phyloP scores from a whole-genome alignment of 2,888 invertebrate genomes.

The Odontocolon sp. region DNA sequence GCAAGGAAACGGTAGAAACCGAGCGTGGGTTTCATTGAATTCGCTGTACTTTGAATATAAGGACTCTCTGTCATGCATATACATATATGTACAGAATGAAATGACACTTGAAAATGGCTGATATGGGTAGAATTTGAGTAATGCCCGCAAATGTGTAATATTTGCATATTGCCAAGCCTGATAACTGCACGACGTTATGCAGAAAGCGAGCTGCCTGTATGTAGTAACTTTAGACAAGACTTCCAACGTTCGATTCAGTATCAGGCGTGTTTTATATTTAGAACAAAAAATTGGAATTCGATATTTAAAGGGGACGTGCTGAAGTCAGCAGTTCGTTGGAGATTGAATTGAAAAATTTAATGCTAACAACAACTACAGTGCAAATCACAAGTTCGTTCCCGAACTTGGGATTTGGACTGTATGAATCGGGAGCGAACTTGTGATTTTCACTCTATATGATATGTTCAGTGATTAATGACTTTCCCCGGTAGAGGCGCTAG shows the following conservation, averaged over 20 bases:
- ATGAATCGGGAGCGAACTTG: no score
- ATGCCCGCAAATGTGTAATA: not conserved
- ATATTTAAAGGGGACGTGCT: slow-evolving; percentile 34
- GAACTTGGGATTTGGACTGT: no score
- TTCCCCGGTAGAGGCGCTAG: no score
- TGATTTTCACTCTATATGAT: no score
- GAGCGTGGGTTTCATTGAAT: slow-evolving; percentile 26
- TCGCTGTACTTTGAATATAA: slow-evolving; percentile 32
- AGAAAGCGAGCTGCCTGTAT: not conserved
- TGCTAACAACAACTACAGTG: no score
- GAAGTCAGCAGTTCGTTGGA: not conserved
- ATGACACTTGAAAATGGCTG: not conserved
- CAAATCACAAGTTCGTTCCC: no score
- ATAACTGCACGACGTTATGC: not conserved
- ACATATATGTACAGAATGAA: not conserved
- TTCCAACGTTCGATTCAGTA: slow-evolving; percentile 10
- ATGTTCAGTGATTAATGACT: no score
- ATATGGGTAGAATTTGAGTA: slow-evolving; percentile 1
- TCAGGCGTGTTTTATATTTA: slow-evolving; percentile 45
- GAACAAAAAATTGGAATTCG: slow-evolving; percentile 47
- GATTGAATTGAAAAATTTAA: not conserved
- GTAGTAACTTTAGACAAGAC: no score
- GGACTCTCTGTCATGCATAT: slow-evolving; percentile 1
- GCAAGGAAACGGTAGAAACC: slow-evolving; percentile 3
- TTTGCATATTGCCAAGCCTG: not conserved